Evolutionary conservation across 2,888 invertebrate genomes (phyloP).

Genomic region (Dexiosoma caninum): DNA sequence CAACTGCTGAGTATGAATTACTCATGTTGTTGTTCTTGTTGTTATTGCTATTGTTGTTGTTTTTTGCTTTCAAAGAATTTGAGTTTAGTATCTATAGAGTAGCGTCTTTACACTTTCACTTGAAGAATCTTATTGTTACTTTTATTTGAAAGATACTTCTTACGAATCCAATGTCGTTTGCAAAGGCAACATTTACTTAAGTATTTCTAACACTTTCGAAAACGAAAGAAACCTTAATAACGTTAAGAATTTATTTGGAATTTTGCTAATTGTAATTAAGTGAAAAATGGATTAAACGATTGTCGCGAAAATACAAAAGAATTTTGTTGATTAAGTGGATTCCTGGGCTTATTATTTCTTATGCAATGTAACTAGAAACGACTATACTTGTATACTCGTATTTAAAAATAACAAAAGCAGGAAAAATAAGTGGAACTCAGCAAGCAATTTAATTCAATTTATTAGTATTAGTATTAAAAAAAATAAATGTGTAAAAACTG

Average conservation of each 20-base stretch:
- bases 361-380: background rate
- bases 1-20: background rate
- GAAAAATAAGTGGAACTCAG: background rate
- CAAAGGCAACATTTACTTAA: slow-evolving; percentile 40
- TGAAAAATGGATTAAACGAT: slow-evolving; percentile 44
- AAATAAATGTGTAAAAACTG: no score
- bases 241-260: slow-evolving; percentile 43
- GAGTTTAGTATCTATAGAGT: background rate
- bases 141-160: background rate
- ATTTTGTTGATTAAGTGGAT: slow-evolving; percentile 44
- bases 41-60: no score
- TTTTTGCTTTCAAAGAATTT: background rate
- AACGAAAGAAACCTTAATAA: slow-evolving; percentile 58
- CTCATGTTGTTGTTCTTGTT: no score
- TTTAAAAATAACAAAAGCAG: background rate
- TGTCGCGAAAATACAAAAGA: slow-evolving; percentile 13
- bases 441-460: background rate
- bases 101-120: slow-evolving; percentile 30
- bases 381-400: background rate
- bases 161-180: slow-evolving; percentile 22
- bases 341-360: slow-evolving; percentile 32
- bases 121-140: slow-evolving; percentile 4
- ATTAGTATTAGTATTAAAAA: no score
- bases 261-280: slow-evolving; percentile 50
- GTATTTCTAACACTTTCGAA: slow-evolving; percentile 46